Base-by-base conservation (phyloP, 1,140 invertebrate species). In the Sinella curviseta region DNA sequence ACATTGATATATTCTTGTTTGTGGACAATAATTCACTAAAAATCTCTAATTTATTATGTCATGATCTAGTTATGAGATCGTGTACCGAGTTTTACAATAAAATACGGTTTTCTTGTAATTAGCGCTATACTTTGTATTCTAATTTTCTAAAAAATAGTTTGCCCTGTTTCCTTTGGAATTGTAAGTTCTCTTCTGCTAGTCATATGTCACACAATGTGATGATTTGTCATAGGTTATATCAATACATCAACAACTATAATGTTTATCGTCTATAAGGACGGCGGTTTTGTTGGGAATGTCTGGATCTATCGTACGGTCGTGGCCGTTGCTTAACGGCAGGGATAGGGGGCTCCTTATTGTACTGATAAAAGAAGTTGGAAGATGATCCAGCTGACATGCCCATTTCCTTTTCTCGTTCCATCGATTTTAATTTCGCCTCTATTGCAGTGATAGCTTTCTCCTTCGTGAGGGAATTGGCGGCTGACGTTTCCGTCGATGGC, bases 351-450 rank as follows among this genome's bases (percentile, higher is more conserved):
- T 60, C 57, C 24, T 60, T 60, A 26, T 60, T 60, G 24, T 60
- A 60, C 57, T 60, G 57, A 60, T 60, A 60, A 60, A 60, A 60
- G 57, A 60, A 60, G 24, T 26, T 60, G 12, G 12, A 12, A 60
- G 57, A 60, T 12, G 57, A 60, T 12, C 57, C 57, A 26, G 57
- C 57, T 26, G 3, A 8, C 8, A 17, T n/a, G 24, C 57, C 57
- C 12, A 17, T 12, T 26, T 60, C 33, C 34, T 60, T 75, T 1
- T 83, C 82, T 35, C 79, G 36, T 36, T 86, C 84, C 85, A 87
- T 86, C 14, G 82, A 70, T 77, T 83, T 85, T 20, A 87, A 76
- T 78, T 87, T 87, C 30, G 85, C 85, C 84, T 87, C 86, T 65
- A 87, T 87, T 14, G 86, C 86, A 73, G 77, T 81, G 74, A 87